Base-by-base conservation (phyloP, 1,140 invertebrate genomes). In the Drosophila sulfurigaster region DNA sequence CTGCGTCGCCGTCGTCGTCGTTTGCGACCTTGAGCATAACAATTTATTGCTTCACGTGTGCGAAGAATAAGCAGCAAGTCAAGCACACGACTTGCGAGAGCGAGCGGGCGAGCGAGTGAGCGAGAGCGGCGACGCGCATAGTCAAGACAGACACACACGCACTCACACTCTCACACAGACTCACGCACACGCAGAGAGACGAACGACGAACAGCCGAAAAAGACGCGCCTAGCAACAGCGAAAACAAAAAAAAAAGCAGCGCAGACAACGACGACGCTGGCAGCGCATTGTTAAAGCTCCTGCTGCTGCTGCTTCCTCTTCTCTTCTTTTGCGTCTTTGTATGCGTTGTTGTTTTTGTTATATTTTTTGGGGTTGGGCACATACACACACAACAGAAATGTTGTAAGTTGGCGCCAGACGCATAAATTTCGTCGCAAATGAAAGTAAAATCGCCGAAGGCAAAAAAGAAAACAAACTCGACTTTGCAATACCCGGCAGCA, bases 11-110 rank as follows among this genome's bases (percentile, higher is more conserved):
- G 77, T 66, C 80, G 56, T 15, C 35, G 62, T 60, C 64, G 72
- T 28, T 49, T 72, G 73, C 81, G 81, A 89, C 85, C 85, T 89
- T 89, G 85, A 89, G 85, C 85, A 89, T 85, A 87, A 77, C 64
- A 87, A 88, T 85, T 89, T 89, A 89, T 89, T 76, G 85, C 85
- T 89, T 81, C 85, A 85, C 85, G 85, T 89, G 85, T 81, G 86
- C 85, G 86, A 85, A 89, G 86, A 77, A 38, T 38, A 38, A 38
- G 35, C 35, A 79, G 73, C 57, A 72, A 32, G 20, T 25, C 48
- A 49, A 54, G 56, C 65, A 81, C 77, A 65, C 66, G 57, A 71
- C 60, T 48, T 46, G 67, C 15, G 65, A 5, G 65, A 73, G 68
- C 45, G 59, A 43, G 48, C 54, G 41, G 0, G 41, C 41, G 30